Conservation (phyloP, 35 echinoderm and acorn worm species). For the Hemicentrotus pulcherrimus region DNA sequence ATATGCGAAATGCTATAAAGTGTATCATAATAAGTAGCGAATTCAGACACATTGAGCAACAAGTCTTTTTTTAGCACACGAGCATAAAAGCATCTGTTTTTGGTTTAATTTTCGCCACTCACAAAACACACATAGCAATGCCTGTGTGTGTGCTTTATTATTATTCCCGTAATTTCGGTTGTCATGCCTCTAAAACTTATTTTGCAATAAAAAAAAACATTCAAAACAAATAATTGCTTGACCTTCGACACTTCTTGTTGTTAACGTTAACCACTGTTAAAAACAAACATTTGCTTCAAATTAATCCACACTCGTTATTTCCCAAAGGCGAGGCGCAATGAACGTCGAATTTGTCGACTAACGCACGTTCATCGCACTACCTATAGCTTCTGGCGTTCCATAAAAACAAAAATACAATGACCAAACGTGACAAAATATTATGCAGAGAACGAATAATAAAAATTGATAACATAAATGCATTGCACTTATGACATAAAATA, state of each 20-base stretch:
- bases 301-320: conserved; percentile 5
- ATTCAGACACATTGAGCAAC: no score
- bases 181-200: not conserved
- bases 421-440: not conserved
- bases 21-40: no score
- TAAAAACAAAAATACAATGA: not conserved
- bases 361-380: not conserved
- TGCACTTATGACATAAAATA: no score
- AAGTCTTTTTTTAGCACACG: no score
- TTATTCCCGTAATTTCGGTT: no score
- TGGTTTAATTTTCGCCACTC: no score
- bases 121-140: no score
- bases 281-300: not conserved
- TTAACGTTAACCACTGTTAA: not conserved
- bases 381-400: not conserved
- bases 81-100: no score
- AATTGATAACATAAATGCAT: no score
- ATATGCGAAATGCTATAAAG: no score
- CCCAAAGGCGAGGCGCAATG: not conserved
- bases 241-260: not conserved
- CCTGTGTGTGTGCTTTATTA: not conserved
- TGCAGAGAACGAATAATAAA: no score
- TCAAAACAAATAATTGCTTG: conserved; percentile 12
- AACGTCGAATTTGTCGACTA: not conserved
- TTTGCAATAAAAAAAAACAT: not conserved